phyloP scores from a whole-genome alignment of 2,797 vertebrate species.

The Ctenopoma kingsleyae region DNA sequence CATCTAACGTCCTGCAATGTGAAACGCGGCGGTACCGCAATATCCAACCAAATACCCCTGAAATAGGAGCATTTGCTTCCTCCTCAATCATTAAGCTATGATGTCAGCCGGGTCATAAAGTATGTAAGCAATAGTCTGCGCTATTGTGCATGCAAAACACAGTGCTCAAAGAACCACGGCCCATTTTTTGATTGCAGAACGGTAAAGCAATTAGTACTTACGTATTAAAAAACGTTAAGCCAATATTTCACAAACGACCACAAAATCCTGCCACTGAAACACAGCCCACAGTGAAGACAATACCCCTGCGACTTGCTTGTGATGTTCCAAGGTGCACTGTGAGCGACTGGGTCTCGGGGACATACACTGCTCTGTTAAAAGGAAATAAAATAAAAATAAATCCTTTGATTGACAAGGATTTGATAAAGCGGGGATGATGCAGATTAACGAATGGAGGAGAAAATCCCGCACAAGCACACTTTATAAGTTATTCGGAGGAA shows the following conservation, averaged over 20 bases:
- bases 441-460: conserved; percentile 69
- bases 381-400: conserved; percentile 58
- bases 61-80: conserved; percentile 60
- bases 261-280: conserved; percentile 38
- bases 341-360: conserved; percentile 34
- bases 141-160: conserved; percentile 62
- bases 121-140: conserved; percentile 57
- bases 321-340: conserved; percentile 55
- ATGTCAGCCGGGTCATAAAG: conserved; percentile 71
- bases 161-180: conserved; percentile 31
- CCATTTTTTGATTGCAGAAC: conserved; percentile 37
- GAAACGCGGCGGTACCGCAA: conserved; percentile 67
- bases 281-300: conserved; percentile 73
- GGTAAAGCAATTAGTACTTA: conserved; percentile 29
- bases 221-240: conserved; percentile 44
- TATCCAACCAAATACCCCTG: conserved; percentile 61
- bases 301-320: conserved; percentile 55
- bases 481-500: conserved; percentile 74
- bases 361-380: conserved; percentile 47
- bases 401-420: conserved; percentile 71
- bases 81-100: conserved; percentile 60
- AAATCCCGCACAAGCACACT: conserved; percentile 76
- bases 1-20: conserved; percentile 64
- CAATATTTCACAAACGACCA: conserved; percentile 59
- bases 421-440: conserved; percentile 72